Base-by-base conservation (phyloP, 2,113 vertebrate genomes). In the Chloropsis cyanopogon region DNA sequence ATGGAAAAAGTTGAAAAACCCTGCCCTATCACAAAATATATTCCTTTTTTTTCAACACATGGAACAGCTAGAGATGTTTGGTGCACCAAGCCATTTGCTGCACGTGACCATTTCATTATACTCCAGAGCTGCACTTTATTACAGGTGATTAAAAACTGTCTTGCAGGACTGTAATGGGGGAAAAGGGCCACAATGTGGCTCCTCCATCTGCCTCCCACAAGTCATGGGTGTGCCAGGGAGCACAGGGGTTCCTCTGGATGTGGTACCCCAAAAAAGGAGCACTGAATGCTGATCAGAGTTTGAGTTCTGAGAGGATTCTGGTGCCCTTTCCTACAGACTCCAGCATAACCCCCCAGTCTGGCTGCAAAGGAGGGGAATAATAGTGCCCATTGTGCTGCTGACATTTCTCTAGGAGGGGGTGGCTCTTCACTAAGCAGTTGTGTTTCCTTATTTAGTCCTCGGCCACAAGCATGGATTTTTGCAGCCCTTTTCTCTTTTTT, bases 361-460 rank as follows among this genome's bases (percentile, higher is more conserved):
- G 49, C 17, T 57, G 65, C 86, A 87, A 85, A 95, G 61, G 77
- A 79, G 73, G 1, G 2, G 57, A 89, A 96, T 91, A 97, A 95
- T 72, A 49, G 77, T 1, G 14, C 21, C 81, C 94, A 72, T 96
- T 96, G 91, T 96, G 73, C 44, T 26, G 3, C 81, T 95, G 95
- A 92, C 94, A 93, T 96, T 95, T 93, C 95, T 89, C 81, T 91
- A 8, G 0, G 70, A 91, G 89, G 77, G 73, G 91, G 83, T 91
- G 91, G 83, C 83, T 91, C 94, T 86, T 84, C 73, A 68, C 69
- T 26, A 16, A 88, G 92, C 76, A 71, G 57, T 82, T 82, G 11
- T 6, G 23, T 76, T 97, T 95, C 94, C 69, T 84, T 92, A 87
- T 92, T 92, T 93, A 96, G 83, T 73, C 57, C 69, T 86, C 37